Evolutionary conservation across 2,888 invertebrate genomes (phyloP), one percentile per base, ranked within the genome.

Genomic region (Macrophya annulata): DNA sequence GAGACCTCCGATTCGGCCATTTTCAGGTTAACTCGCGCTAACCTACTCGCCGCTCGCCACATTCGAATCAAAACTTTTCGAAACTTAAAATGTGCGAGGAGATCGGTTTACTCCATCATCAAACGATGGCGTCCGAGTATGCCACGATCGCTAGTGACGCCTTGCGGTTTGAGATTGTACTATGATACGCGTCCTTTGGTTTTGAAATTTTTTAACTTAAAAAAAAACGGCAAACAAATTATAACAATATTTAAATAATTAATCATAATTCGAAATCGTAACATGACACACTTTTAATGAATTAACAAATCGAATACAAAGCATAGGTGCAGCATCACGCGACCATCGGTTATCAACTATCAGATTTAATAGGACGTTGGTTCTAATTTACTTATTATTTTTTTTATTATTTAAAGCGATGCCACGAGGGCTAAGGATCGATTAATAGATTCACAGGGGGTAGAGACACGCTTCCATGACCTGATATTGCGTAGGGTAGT

Each of bases 401-500:
- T 62, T 48, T 2, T 55, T 10, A 62, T 62, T 12, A 62, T 62
- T 25, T 12, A 4, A 9, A 25, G 10, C 10, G 25, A 12, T 21
- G 72, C 21, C 72, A n/a, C 4, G 12, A 40, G 79, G 4, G 43
- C n/a, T 62, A 79, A 59, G 55, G 62, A 1, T 79, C 79, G 12
- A 59, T 10, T n/a, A 62, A 85, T 65, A 87, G 85, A 87, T 90
- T 90, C 93, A 0, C 94, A 93, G 89, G 95, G 92, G 94, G 94
- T 86, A 95, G 89, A 15, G 94, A 93, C 17, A 94, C 92, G 84
- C 93, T 91, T 45, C 93, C 93, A 87, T 94, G 94, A 59, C 96
- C 96, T 0, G 96, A 96, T 74, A 96, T 93, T 0, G 96, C 94
- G n/a, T 94, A 93, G 0, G 96, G 96, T 45, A 96, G 92, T 5